A percentile compares a stretch with the other conserved stretches of the same genome.
phyloP scores from a whole-genome alignment of 2,797 vertebrate genomes.

The Typhlichthys subterraneus region DNA sequence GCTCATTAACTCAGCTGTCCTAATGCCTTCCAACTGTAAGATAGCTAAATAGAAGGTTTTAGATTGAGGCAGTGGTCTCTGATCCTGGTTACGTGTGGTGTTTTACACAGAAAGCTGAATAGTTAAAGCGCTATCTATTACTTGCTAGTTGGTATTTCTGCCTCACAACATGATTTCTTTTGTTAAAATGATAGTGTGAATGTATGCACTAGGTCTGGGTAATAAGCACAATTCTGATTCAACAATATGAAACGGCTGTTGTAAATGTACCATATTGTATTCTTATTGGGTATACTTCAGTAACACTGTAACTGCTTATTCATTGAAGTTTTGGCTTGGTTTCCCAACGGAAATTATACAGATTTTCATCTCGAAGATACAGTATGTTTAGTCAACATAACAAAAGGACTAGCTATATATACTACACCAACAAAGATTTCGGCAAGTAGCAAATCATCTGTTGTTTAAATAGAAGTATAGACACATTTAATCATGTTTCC shows the following conservation, averaged over 20 bases:
- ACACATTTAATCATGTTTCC: slow-evolving; percentile 16
- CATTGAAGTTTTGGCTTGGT: slow-evolving; percentile 20
- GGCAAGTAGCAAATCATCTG: slow-evolving; percentile 8
- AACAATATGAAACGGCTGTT: slow-evolving; percentile 36
- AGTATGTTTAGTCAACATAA: slow-evolving; percentile 12
- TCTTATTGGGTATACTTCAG: slow-evolving; percentile 62
- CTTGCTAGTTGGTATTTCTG: slow-evolving; percentile 32
- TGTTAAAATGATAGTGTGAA: background rate
- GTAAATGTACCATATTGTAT: no score
- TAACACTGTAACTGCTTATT: slow-evolving; percentile 55
- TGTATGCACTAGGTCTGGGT: slow-evolving; percentile 1
- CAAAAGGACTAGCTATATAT: background rate
- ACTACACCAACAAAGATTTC: slow-evolving; percentile 3
- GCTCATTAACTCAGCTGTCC: slow-evolving; percentile 36
- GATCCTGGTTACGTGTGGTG: slow-evolving; percentile 15
- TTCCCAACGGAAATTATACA: slow-evolving; percentile 18
- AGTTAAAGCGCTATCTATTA: slow-evolving; percentile 22
- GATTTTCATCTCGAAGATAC: slow-evolving; percentile 10
- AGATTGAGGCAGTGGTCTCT: background rate
- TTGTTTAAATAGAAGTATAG: no score
- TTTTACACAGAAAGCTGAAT: slow-evolving; percentile 7
- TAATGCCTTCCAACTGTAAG: slow-evolving; percentile 28
- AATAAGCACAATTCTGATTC: slow-evolving; percentile 17
- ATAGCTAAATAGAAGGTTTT: slow-evolving; percentile 5
- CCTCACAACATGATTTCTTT: slow-evolving; percentile 24